These are phyloP conservation scores for Rhombomys opimus DNA, from an alignment of 2,113 vertebrate genomes.

Conservation along the genomic window DNA sequence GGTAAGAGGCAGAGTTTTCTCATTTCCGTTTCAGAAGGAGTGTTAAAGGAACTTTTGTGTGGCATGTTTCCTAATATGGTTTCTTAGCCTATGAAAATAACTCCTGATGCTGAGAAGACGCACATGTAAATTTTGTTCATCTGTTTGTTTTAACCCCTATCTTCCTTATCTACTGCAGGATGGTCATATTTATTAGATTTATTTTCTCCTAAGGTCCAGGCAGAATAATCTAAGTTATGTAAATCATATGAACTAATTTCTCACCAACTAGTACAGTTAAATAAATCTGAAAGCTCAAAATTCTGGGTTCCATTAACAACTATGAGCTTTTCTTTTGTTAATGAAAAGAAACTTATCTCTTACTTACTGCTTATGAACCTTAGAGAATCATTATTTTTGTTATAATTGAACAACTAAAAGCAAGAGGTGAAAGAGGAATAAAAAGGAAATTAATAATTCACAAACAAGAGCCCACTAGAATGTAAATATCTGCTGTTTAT, in stretches of 20 bases:
- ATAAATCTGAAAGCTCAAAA: background rate
- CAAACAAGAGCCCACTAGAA: background rate
- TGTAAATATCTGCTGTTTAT: background rate
- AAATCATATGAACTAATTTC: background rate
- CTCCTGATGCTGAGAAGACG: background rate
- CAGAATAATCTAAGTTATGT: background rate
- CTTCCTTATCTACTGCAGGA: background rate
- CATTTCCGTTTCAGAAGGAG: background rate
- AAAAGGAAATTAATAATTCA: background rate
- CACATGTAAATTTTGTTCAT: background rate
- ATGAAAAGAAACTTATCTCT: background rate
- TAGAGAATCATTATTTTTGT: background rate
- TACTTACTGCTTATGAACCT: background rate
- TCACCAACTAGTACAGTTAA: background rate
- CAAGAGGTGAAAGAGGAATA: background rate
- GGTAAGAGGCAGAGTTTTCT: background rate
- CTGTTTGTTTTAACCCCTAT: background rate
- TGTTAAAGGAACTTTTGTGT: background rate
- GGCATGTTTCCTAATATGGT: background rate
- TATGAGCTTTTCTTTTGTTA: background rate
- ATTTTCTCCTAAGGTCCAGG: background rate
- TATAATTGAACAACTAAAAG: background rate
- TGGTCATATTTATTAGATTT: background rate
- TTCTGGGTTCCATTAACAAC: background rate
- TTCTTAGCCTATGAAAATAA: background rate